Percentiles rank a stretch among this genome's conserved stretches.
Evolutionary conservation across 1,140 invertebrate genomes (phyloP).

Genomic region (Cotesia typhae): DNA sequence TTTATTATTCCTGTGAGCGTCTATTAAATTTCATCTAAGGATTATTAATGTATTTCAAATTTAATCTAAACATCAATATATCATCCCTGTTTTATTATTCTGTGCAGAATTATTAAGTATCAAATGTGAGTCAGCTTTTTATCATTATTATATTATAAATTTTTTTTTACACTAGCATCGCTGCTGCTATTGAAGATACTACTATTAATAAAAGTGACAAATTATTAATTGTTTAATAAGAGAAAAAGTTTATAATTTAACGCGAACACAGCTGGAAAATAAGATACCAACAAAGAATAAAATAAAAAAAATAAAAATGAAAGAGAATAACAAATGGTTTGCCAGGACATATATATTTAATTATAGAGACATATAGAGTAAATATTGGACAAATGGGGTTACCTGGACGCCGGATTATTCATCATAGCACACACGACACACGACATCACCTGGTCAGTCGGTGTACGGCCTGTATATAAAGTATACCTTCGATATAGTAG

Average conservation of each 20-base stretch:
- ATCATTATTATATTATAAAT: too few relatives aligned
- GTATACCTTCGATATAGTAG: too few relatives aligned
- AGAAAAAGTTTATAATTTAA: background rate
- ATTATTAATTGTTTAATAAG: background rate
- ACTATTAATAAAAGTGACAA: background rate
- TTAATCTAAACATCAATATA: too few relatives aligned
- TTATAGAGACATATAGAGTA: constrained; percentile 10
- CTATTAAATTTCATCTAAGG: too few relatives aligned
- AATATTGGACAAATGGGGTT: constrained; percentile 38
- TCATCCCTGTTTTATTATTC: too few relatives aligned
- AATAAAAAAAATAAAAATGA: background rate
- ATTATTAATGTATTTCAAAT: too few relatives aligned
- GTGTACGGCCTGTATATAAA: too few relatives aligned
- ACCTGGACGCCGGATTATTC: constrained; percentile 31
- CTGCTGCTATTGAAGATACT: background rate
- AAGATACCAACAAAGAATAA: background rate
- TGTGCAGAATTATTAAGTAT: too few relatives aligned
- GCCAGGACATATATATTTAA: background rate
- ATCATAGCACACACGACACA: constrained; percentile 24
- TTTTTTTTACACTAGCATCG: background rate
- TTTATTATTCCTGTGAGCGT: too few relatives aligned
- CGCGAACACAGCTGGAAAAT: background rate
- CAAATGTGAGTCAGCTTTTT: too few relatives aligned
- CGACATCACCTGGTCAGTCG: constrained; percentile 27
- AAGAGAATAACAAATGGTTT: background rate